Percentiles rank a stretch among this genome's conserved stretches.
phyloP scores from a whole-genome alignment of 2,888 invertebrate genomes.

The Campoletis raptor region DNA sequence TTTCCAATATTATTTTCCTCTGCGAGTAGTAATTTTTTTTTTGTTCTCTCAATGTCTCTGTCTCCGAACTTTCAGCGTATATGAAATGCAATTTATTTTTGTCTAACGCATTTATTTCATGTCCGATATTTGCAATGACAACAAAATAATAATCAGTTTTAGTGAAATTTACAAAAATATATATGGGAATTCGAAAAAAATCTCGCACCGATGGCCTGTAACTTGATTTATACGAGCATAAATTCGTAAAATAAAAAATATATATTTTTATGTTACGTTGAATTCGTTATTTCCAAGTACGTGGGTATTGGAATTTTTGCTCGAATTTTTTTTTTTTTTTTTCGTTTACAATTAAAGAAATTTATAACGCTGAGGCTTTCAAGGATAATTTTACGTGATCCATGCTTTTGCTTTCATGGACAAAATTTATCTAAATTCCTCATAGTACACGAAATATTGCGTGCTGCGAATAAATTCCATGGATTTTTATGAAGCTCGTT shows the following conservation, averaged over 20 bases:
- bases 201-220: neutral
- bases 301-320: neutral
- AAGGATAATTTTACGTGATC: conserved; percentile 11
- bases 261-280: neutral
- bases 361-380: conserved; percentile 7
- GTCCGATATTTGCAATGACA: conserved; percentile 19
- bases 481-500: neutral
- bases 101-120: conserved; percentile 19
- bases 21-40: conserved; percentile 43
- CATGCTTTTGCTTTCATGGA: conserved; percentile 15
- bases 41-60: conserved; percentile 19
- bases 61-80: conserved; percentile 29
- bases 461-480: neutral
- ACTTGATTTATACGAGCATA: conserved; percentile 4
- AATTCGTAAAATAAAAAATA: neutral
- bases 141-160: neutral
- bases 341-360: neutral
- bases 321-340: too few relatives aligned
- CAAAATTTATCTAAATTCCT: conserved; percentile 4
- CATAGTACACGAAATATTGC: neutral
- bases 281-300: neutral
- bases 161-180: neutral
- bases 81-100: conserved; percentile 35
- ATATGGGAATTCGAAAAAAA: neutral
- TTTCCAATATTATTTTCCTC: conserved; percentile 60